Conservation (phyloP, 2,888 invertebrate genomes). For the Conchocele bisecta region DNA sequence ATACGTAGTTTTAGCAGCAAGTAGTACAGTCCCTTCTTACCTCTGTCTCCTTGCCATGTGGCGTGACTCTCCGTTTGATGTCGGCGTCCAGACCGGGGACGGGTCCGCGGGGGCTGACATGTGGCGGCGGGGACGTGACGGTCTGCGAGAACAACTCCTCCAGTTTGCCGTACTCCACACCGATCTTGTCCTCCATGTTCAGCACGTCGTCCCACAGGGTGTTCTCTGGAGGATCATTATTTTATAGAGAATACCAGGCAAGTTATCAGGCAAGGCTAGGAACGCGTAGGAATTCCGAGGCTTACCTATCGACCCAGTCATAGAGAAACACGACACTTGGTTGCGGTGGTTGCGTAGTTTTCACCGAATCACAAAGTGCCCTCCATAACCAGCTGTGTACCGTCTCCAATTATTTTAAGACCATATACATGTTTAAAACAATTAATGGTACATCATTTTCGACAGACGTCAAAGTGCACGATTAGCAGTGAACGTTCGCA, state of each 20-base stretch:
- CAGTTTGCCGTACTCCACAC: constrained; percentile 77
- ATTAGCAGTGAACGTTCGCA: too few relatives aligned
- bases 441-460: too few relatives aligned
- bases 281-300: too few relatives aligned
- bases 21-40: neutral
- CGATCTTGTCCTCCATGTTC: constrained; percentile 90
- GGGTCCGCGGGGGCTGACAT: constrained; percentile 7
- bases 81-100: constrained; percentile 18
- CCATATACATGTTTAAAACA: too few relatives aligned
- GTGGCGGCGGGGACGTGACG: constrained; percentile 21
- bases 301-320: too few relatives aligned
- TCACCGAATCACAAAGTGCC: too few relatives aligned
- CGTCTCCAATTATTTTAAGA: too few relatives aligned
- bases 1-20: neutral
- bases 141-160: constrained; percentile 86
- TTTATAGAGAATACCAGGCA: neutral
- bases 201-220: constrained; percentile 83
- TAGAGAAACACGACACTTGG: too few relatives aligned
- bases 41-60: constrained; percentile 18
- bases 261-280: neutral
- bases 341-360: too few relatives aligned
- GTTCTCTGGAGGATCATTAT: constrained; percentile 56
- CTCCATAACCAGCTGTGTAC: too few relatives aligned
- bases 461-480: too few relatives aligned
- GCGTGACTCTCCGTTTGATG: constrained; percentile 1